A percentile compares a stretch with the other conserved stretches of the same genome.
Evolutionary conservation across 2,113 vertebrate species (phyloP).

Genomic region (Sapajus apella): DNA sequence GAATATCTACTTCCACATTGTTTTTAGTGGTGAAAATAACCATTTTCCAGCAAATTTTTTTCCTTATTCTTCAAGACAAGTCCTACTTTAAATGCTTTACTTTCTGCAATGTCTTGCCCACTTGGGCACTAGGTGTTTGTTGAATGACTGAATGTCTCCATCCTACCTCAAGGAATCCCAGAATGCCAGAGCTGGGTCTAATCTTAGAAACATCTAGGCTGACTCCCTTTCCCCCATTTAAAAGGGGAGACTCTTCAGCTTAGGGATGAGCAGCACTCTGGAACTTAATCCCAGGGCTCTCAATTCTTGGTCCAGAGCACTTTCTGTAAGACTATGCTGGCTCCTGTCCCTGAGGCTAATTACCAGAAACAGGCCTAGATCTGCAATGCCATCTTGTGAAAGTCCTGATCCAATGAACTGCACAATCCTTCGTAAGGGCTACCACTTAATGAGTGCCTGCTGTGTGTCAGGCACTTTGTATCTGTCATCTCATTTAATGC

Average conservation of each 20-base stretch:
- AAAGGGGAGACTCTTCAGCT: neutral
- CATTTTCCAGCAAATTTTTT: neutral
- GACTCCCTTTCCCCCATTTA: neutral
- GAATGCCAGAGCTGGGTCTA: neutral
- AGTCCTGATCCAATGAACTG: neutral
- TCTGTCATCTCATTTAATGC: neutral
- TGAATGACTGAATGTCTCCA: neutral
- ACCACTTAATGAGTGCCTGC: neutral
- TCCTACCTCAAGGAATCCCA: neutral
- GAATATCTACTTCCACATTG: neutral
- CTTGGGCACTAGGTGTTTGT: neutral
- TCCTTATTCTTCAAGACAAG: neutral
- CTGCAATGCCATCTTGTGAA: neutral
- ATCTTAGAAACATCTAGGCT: neutral
- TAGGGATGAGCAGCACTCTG: neutral
- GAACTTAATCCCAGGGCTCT: neutral
- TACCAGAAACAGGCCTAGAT: neutral
- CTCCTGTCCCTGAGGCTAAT: neutral
- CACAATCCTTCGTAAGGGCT: neutral
- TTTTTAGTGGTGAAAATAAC: neutral
- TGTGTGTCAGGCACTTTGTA: neutral
- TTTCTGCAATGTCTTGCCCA: neutral
- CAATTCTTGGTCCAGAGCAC: neutral
- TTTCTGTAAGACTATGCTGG: neutral
- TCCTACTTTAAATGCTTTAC: neutral